These are phyloP conservation scores for Distichodus sexfasciatus DNA, from an alignment of 2,797 vertebrate genomes.

Conservation along the genomic window DNA sequence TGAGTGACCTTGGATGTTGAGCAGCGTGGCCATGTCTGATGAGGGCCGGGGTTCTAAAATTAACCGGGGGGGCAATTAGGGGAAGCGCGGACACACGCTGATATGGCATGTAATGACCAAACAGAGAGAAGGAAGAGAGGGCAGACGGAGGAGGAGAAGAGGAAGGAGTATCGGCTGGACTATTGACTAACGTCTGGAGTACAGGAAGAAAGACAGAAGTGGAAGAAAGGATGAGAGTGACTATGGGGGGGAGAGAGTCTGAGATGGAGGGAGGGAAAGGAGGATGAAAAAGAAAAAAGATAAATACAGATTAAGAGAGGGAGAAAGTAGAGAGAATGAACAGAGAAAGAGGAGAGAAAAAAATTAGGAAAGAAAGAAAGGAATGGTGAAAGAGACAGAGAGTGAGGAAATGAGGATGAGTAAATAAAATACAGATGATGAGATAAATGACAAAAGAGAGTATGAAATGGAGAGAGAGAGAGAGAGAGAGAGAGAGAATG, in stretches of 20 bases:
- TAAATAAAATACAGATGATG: too few species aligned
- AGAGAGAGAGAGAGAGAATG: background rate
- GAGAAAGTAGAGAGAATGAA: too few species aligned
- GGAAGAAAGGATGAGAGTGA: too few species aligned
- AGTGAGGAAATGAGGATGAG: too few species aligned
- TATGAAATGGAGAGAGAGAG: constrained; percentile 1
- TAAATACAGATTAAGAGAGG: background rate
- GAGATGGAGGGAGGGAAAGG: background rate
- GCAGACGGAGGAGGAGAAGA: background rate
- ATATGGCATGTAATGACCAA: background rate
- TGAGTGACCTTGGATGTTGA: constrained; percentile 40
- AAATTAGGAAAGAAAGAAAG: too few species aligned
- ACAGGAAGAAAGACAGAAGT: too few species aligned
- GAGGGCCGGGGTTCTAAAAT: constrained; percentile 34
- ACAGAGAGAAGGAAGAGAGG: background rate
- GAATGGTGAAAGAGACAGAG: too few species aligned
- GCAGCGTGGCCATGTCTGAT: background rate
- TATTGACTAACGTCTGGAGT: too few species aligned
- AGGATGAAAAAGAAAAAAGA: background rate
- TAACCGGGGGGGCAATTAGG: constrained; percentile 37
- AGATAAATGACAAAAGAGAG: too few species aligned
- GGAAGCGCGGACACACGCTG: background rate
- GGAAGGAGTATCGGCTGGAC: too few species aligned
- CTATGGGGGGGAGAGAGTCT: too few species aligned
- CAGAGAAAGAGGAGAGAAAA: too few species aligned